These are phyloP conservation scores for Hydractinia echinata DNA, from an alignment of 30 jellyfish, hydroid and myxozoan genomes.

Conservation along the genomic window DNA sequence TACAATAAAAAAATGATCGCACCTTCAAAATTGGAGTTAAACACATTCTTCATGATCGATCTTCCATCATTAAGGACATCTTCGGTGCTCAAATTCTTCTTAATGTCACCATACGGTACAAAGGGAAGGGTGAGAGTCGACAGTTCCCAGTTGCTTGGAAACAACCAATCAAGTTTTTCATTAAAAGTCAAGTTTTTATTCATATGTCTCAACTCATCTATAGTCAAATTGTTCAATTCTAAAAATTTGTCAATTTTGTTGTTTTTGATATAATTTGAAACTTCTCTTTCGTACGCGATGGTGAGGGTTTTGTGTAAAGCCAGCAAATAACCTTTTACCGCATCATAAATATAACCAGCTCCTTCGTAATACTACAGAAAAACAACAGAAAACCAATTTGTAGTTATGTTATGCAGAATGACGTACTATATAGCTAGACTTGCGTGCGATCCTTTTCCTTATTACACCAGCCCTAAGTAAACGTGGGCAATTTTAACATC, in stretches of 20 bases:
- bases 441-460: no score
- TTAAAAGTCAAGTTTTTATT: background rate
- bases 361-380: constrained; percentile 23
- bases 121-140: constrained; percentile 30
- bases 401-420: background rate
- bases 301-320: constrained; percentile 30
- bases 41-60: constrained; percentile 31
- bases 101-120: constrained; percentile 30
- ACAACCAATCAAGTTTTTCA: constrained; percentile 28
- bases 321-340: constrained; percentile 42
- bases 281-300: constrained; percentile 26
- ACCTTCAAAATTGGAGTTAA: constrained; percentile 43
- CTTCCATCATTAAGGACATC: constrained; percentile 33
- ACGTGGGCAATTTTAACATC: no score
- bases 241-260: constrained; percentile 27
- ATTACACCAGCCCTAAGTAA: no score
- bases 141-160: constrained; percentile 34
- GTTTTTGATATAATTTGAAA: constrained; percentile 20
- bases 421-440: no score
- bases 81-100: constrained; percentile 26
- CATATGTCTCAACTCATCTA: background rate
- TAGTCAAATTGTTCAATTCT: background rate
- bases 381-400: background rate
- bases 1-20: background rate
- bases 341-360: constrained; percentile 60